These are phyloP conservation scores for Eonycteris spelaea DNA, from an alignment of 2,113 vertebrate genomes.

Conservation along the genomic window DNA sequence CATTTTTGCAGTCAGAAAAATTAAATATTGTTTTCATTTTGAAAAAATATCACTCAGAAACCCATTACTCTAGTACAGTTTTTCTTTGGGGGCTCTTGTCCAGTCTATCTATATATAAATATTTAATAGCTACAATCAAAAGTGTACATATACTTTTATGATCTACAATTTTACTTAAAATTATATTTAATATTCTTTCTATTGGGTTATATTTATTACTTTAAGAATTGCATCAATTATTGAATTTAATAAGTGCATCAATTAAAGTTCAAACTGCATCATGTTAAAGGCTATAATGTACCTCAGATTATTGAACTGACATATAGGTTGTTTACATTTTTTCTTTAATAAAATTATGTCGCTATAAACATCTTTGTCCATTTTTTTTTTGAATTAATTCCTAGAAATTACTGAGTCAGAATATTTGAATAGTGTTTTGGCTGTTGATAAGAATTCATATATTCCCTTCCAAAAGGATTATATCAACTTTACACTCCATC, in stretches of 20 bases:
- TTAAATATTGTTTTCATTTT: slow-evolving; percentile 24
- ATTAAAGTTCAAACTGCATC: not conserved
- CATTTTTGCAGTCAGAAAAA: slow-evolving; percentile 25
- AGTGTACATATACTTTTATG: slow-evolving; percentile 60
- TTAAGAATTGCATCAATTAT: slow-evolving; percentile 39
- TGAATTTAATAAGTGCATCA: slow-evolving; percentile 45
- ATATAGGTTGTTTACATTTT: slow-evolving; percentile 36
- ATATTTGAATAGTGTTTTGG: not conserved
- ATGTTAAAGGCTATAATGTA: slow-evolving; percentile 53
- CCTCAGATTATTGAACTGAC: slow-evolving; percentile 44
- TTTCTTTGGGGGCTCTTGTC: slow-evolving; percentile 41
- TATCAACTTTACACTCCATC: slow-evolving; percentile 2
- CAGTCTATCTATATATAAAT: slow-evolving; percentile 32
- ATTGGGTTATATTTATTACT: slow-evolving; percentile 58
- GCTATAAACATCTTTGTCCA: slow-evolving; percentile 46
- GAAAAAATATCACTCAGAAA: slow-evolving; percentile 18
- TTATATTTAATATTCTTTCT: slow-evolving; percentile 51
- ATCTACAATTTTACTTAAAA: slow-evolving; percentile 59
- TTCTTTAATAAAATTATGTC: slow-evolving; percentile 63
- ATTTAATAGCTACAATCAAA: slow-evolving; percentile 64
- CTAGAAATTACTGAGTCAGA: slow-evolving; percentile 26
- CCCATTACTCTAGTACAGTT: not conserved
- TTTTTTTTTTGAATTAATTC: slow-evolving; percentile 59
- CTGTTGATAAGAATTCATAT: slow-evolving; percentile 9
- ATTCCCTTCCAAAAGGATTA: slow-evolving; percentile 33